Evolutionary conservation across 2,888 invertebrate species (phyloP).

Genomic region (Nesidiocoris tenuis): DNA sequence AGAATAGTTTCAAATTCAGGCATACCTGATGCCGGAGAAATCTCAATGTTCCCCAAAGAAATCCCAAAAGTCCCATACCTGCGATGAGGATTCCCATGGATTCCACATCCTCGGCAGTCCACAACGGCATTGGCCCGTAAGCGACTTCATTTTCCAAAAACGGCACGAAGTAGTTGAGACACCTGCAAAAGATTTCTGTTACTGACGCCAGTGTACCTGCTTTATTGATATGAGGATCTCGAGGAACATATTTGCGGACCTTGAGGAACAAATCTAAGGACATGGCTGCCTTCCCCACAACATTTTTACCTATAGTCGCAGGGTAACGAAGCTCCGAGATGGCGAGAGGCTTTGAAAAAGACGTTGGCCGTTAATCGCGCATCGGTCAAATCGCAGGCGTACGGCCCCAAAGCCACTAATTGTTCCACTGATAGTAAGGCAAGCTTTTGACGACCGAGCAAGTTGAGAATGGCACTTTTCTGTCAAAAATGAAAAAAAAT

Average conservation of each 20-base stretch:
- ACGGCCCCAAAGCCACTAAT: constrained; percentile 40
- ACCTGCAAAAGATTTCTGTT: constrained; percentile 8
- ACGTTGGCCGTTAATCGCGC: constrained; percentile 25
- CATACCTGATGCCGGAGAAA: neutral
- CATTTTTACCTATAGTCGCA: constrained; percentile 30
- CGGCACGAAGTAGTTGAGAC: constrained; percentile 44
- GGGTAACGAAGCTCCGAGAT: constrained; percentile 44
- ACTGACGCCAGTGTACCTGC: no score
- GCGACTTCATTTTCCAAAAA: constrained; percentile 43
- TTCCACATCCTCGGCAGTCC: constrained; percentile 49
- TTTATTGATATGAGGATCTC: no score
- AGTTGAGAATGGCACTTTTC: constrained; percentile 4
- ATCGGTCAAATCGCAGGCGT: constrained; percentile 34
- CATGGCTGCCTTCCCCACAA: no score
- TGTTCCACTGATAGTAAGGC: constrained; percentile 27
- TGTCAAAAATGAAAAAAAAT: neutral
- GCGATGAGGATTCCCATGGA: constrained; percentile 49
- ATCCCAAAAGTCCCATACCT: constrained; percentile 40
- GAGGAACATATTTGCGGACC: no score
- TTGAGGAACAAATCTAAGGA: no score
- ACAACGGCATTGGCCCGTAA: constrained; percentile 45
- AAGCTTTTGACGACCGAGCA: neutral
- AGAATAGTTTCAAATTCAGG: neutral
- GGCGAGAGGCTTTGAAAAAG: constrained; percentile 40
- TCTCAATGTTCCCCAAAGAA: neutral